These are phyloP conservation scores for Rhabdophis nuchalis DNA, from an alignment of 2,797 vertebrate genomes.

Conservation along the genomic window DNA sequence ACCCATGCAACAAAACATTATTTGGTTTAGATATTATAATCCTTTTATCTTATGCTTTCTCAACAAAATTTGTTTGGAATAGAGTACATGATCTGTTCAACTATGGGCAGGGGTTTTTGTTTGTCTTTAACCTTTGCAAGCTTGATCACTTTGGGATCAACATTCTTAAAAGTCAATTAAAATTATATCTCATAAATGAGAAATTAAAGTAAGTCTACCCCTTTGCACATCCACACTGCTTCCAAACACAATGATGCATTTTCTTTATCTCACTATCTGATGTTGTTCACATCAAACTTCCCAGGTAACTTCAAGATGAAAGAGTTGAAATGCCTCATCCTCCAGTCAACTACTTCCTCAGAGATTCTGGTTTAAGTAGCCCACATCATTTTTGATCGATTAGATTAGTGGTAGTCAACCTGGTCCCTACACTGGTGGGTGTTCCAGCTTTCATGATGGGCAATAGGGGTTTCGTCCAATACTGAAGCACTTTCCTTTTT, in stretches of 20 bases:
- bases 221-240: neutral
- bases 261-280: neutral
- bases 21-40: neutral
- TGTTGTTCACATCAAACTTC: neutral
- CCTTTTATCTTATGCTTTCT: neutral
- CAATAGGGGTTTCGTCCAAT: too few species aligned
- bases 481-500: too few species aligned
- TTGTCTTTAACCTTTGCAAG: neutral
- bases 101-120: neutral
- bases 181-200: neutral
- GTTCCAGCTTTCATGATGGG: too few species aligned
- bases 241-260: neutral
- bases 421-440: too few species aligned
- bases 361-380: neutral
- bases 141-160: neutral
- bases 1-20: neutral
- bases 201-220: neutral
- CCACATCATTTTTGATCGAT: neutral
- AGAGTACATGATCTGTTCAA: neutral
- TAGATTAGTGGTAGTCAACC: too few species aligned
- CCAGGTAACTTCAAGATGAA: neutral
- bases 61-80: neutral
- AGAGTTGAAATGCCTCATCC: neutral
- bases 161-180: neutral
- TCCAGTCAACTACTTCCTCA: neutral